Conservation (phyloP, 2,113 vertebrate species). For the Oreotrochilus melanogaster region DNA sequence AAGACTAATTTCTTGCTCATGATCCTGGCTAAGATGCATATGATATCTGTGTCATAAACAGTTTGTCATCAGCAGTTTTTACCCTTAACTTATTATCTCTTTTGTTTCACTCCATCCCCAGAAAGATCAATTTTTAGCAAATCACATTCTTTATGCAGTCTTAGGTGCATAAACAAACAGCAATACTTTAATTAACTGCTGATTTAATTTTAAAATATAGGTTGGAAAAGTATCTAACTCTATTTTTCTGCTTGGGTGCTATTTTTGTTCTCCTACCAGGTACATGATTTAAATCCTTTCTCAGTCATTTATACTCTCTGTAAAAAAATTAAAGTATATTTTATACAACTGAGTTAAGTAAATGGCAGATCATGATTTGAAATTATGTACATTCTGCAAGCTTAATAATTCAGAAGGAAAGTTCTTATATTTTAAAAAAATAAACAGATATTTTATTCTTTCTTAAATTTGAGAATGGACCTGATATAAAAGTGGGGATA, state of each 20-base stretch:
- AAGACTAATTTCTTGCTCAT: background rate
- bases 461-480: background rate
- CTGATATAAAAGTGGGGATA: background rate
- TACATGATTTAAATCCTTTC: background rate
- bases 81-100: background rate
- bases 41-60: fast-evolving
- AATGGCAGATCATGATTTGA: background rate
- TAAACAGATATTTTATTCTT: background rate
- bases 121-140: background rate
- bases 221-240: background rate
- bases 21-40: background rate
- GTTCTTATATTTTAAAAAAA: background rate
- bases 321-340: background rate
- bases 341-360: background rate
- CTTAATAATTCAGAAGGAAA: background rate
- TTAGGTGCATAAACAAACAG: background rate
- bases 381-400: background rate
- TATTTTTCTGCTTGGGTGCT: background rate
- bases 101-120: background rate
- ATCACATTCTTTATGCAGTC: background rate
- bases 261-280: background rate
- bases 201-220: background rate
- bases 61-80: background rate
- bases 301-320: background rate
- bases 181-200: background rate